Base-by-base conservation (phyloP, 2,888 invertebrate genomes). In the Dinocampus coccinellae region DNA sequence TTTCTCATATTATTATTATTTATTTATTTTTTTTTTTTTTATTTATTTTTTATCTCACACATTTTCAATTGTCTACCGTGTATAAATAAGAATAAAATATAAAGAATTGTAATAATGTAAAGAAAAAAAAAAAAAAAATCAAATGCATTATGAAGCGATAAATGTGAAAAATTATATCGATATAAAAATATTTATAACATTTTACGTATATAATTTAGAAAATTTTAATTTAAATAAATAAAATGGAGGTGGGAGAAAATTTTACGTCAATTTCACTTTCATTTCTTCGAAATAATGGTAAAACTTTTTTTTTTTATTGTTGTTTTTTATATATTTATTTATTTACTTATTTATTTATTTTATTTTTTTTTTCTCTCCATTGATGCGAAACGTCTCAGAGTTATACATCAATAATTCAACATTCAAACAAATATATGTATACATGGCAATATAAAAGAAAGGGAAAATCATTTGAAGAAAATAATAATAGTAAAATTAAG, bases 251-350 rank as follows among this genome's bases (percentile, higher is more conserved):
- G 20, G n/a, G 53, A 24, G 29, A 34, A 33, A 34, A 65, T 20
- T 6, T 47, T 24, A 24, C 42, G 24, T 66, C 60, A 47, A 72
- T 57, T 74, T 74, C 72, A 74, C 74, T 69, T 58, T 71, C 71
- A 55, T 58, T 52, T 66, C 29, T 61, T 66, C 66, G 13, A 29
- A 34, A 60, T 53, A 22, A 47, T 66, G 29, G 58, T 71, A 61
- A 71, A 71, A 66, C 66, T 16, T 47, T 16, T 36, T 36, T 36
- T 36, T 10, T 9, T 36, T 10, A 9, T n/a, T n/a, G 16, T 22
- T 42, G n/a, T n/a, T n/a, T n/a, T n/a, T n/a, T n/a, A n/a, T n/a
- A n/a, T n/a, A n/a, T n/a, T n/a, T n/a, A n/a, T n/a, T n/a, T n/a
- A n/a, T n/a, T n/a, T n/a, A n/a, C n/a, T n/a, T n/a, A n/a, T n/a